Percentiles rank a stretch among this genome's conserved stretches.
phyloP scores from a whole-genome alignment of 2,888 invertebrate genomes.

The Schrankia costaestrigalis region DNA sequence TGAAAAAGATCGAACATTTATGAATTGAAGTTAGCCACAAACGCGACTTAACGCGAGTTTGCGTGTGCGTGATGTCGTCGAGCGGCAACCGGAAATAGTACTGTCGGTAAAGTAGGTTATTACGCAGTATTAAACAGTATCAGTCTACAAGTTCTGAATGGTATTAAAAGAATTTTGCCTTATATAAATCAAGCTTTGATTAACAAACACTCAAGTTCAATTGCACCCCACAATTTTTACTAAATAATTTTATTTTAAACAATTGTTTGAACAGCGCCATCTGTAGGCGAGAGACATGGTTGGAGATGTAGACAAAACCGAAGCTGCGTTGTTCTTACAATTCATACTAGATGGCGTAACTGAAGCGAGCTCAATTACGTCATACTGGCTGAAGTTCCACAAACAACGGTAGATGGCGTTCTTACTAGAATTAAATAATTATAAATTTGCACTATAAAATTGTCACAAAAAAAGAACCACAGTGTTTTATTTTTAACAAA shows the following conservation, averaged over 20 bases:
- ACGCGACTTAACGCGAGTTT: conserved; percentile 39
- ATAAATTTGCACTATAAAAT: no score
- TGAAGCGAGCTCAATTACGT: no score
- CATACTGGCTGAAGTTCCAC: no score
- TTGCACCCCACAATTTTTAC: no score
- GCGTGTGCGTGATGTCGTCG: conserved; percentile 68
- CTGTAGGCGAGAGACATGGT: conserved; percentile 7
- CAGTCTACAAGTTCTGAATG: conserved; percentile 7
- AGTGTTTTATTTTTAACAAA: no score
- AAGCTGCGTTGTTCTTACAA: conserved; percentile 2
- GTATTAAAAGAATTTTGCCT: background rate
- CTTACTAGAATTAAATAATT: background rate
- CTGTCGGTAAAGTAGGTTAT: conserved; percentile 62
- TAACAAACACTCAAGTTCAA: no score
- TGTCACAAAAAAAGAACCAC: no score
- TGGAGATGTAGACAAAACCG: no score
- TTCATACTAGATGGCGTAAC: conserved; percentile 15
- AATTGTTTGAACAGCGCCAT: no score
- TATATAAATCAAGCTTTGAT: conserved; percentile 9
- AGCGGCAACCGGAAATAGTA: conserved; percentile 71
- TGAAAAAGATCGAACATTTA: conserved; percentile 77
- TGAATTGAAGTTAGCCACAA: conserved; percentile 68
- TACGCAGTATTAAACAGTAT: conserved; percentile 53
- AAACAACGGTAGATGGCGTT: conserved; percentile 24
- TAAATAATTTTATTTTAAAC: no score